A percentile compares a stretch with the other conserved stretches of the same genome.
Conservation (phyloP, 2,797 vertebrate species). For the Xyrichtys novacula region DNA sequence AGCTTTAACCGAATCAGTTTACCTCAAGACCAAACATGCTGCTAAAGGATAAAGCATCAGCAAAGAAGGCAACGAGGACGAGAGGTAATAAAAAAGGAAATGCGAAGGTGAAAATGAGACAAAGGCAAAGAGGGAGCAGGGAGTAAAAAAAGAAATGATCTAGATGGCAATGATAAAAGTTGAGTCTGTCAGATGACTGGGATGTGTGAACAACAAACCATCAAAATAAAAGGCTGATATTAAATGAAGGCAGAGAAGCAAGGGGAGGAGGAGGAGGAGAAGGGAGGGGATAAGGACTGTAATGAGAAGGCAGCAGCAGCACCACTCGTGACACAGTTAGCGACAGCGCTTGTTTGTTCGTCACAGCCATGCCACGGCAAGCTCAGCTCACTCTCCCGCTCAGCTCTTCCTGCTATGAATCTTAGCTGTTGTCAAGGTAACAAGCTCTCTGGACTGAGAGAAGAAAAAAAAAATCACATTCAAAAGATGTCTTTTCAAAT, state of each 20-base stretch:
- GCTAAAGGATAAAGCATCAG: slow-evolving; percentile 15
- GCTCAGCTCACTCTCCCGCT: slow-evolving; percentile 61
- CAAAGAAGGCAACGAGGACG: slow-evolving; percentile 3
- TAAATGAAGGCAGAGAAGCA: slow-evolving; percentile 55
- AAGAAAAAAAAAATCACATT: slow-evolving; percentile 67
- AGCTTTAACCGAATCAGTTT: slow-evolving; percentile 13
- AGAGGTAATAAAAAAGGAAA: slow-evolving; percentile 24
- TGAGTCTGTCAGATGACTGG: slow-evolving; percentile 32
- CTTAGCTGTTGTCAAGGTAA: slow-evolving; percentile 88
- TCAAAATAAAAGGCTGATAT: slow-evolving; percentile 63
- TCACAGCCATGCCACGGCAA: slow-evolving; percentile 69
- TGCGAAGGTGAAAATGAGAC: slow-evolving; percentile 7
- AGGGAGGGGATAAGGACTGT: slow-evolving; percentile 43
- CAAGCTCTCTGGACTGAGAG: slow-evolving; percentile 73
- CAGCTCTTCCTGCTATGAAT: slow-evolving; percentile 70
- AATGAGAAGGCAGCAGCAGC: slow-evolving; percentile 69
- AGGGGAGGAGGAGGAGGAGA: slow-evolving; percentile 19
- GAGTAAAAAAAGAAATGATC: slow-evolving; percentile 24
- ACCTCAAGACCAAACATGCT: slow-evolving; percentile 32
- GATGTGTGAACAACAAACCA: slow-evolving; percentile 46
- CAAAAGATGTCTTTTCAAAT: slow-evolving; percentile 76
- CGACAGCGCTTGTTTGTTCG: slow-evolving; percentile 79
- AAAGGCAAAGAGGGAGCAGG: slow-evolving; percentile 10
- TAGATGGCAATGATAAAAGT: slow-evolving; percentile 33
- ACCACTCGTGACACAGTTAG: slow-evolving; percentile 81